Evolutionary conservation across 1,140 invertebrate genomes (phyloP).

Genomic region (Bombus affinis): DNA sequence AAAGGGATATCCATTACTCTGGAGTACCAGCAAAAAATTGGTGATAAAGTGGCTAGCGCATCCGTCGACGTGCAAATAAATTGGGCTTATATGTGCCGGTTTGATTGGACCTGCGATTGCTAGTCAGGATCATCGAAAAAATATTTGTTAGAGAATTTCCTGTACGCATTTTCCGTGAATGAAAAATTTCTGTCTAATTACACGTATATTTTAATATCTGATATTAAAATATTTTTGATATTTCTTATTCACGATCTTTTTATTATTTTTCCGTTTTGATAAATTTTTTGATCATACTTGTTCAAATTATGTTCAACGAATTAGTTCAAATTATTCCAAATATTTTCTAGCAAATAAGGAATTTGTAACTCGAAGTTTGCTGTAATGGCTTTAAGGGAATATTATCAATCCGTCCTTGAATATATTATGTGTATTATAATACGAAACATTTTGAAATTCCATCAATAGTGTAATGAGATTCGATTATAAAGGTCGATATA

Average conservation of each 20-base stretch:
- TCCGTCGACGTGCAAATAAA: slow-evolving; percentile 13
- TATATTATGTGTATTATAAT: too few species aligned
- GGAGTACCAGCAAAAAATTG: not conserved
- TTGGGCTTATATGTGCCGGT: not conserved
- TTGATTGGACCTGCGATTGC: not conserved
- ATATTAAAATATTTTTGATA: not conserved
- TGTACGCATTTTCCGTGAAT: too few species aligned
- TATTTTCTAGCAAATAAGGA: too few species aligned
- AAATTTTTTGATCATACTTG: not conserved
- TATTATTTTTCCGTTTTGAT: not conserved
- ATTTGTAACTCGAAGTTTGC: too few species aligned
- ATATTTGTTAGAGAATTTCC: not conserved
- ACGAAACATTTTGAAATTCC: too few species aligned
- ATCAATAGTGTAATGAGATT: too few species aligned
- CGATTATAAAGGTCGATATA: too few species aligned
- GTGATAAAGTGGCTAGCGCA: slow-evolving; percentile 5
- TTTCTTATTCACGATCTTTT: not conserved
- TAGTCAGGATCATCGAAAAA: not conserved
- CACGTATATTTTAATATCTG: not conserved
- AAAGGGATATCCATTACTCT: slow-evolving; percentile 26
- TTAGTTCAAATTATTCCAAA: not conserved
- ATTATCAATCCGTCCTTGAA: too few species aligned
- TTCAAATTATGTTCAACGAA: not conserved
- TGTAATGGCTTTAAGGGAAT: too few species aligned
- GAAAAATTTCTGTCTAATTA: not conserved